A percentile compares a stretch with the other conserved stretches of the same genome.
phyloP scores from a whole-genome alignment of 2,888 invertebrate genomes.

The Sesia apiformis region DNA sequence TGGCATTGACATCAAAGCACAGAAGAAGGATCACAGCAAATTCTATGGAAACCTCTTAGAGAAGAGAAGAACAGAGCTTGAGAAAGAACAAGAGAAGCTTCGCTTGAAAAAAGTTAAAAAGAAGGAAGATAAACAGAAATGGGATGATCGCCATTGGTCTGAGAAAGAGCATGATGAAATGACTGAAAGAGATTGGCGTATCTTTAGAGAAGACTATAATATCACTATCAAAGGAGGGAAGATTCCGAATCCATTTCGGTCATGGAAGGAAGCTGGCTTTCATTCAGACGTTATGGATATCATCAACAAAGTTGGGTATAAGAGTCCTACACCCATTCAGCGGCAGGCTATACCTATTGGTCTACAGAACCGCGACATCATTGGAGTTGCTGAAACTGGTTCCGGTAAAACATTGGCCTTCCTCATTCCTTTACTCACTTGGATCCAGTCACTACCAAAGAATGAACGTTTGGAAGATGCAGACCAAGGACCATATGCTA shows the following conservation, averaged over 20 bases:
- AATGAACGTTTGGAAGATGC: conserved; percentile 92
- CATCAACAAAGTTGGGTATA: conserved; percentile 95
- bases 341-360: conserved; percentile 99
- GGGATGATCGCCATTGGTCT: conserved; percentile 99
- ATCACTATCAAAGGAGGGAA: conserved; percentile 98
- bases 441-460: conserved; percentile 98
- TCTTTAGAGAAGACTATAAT: conserved; percentile 99
- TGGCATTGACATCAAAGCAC: conserved; percentile 97
- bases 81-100: conserved; percentile 96
- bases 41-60: conserved; percentile 98
- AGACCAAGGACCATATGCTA: conserved; percentile 98
- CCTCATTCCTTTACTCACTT: conserved; percentile 95
- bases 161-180: conserved; percentile 95
- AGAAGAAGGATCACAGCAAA: conserved; percentile 95
- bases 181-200: conserved; percentile 99
- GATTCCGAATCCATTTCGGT: conserved; percentile 96
- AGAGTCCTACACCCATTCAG: conserved; percentile 99
- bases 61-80: conserved; percentile 94
- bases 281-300: conserved; percentile 94
- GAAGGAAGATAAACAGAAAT: conserved; percentile 98
- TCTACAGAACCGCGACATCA: conserved; percentile 94
- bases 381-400: conserved; percentile 99
- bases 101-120: conserved; percentile 93
- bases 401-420: conserved; percentile 99
- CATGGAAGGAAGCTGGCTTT: conserved; percentile 95